Conservation (phyloP, 2,888 invertebrate genomes). For the Stenurella melanura region DNA sequence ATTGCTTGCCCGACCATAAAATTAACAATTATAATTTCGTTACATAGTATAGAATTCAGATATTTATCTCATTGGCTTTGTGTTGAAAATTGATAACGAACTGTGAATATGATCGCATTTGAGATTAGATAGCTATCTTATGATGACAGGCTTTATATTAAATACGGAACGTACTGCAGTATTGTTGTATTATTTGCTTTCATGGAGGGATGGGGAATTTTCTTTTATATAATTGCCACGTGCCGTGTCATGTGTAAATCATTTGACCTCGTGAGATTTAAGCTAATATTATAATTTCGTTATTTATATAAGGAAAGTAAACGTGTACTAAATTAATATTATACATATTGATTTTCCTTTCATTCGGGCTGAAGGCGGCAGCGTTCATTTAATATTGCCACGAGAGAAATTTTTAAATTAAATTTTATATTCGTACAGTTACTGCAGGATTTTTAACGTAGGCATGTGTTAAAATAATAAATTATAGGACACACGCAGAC, state of each 20-base stretch:
- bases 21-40: constrained; percentile 50
- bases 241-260: constrained; percentile 8
- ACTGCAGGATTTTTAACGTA: not conserved
- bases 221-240: constrained; percentile 27
- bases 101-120: constrained; percentile 45
- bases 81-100: constrained; percentile 45
- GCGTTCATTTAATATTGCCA: not conserved
- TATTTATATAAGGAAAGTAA: constrained; percentile 13
- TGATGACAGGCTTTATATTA: constrained; percentile 53
- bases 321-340: constrained; percentile 21
- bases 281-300: constrained; percentile 11
- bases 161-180: constrained; percentile 35
- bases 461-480: not conserved
- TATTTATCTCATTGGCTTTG: constrained; percentile 40
- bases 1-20: constrained; percentile 44
- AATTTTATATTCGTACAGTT: not conserved
- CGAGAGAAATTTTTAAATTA: not conserved
- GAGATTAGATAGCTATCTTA: constrained; percentile 53
- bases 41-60: constrained; percentile 44
- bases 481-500: not conserved
- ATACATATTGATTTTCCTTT: constrained; percentile 21
- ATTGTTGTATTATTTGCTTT: constrained; percentile 20
- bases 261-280: constrained; percentile 20
- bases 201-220: constrained; percentile 5
- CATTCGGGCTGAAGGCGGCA: not conserved